phyloP scores from a whole-genome alignment of 2,797 vertebrate species.

The Kryptolebias ocellatus region DNA sequence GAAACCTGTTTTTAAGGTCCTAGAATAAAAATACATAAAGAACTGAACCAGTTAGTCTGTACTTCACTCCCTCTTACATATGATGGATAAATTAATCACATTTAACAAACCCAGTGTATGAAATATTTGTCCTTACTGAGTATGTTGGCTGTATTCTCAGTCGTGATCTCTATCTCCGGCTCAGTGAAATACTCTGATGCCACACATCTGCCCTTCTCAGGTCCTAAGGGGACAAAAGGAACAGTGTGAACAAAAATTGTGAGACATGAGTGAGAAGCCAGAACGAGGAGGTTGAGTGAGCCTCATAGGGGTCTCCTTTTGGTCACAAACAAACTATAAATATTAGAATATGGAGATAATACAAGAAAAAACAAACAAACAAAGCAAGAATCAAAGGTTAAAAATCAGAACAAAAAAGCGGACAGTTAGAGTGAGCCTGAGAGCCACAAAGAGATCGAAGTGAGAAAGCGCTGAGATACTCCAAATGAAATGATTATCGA shows the following conservation, averaged over 20 bases:
- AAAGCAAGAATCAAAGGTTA: conserved; percentile 1
- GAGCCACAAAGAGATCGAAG: background rate
- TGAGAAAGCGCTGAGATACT: background rate
- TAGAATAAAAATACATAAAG: too few species aligned
- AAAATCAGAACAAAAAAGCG: conserved; percentile 9
- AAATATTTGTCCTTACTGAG: conserved; percentile 81
- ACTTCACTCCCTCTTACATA: too few species aligned
- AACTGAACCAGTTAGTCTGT: too few species aligned
- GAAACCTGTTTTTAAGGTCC: too few species aligned
- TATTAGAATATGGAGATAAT: conserved; percentile 13
- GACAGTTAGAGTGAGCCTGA: background rate
- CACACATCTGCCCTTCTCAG: conserved; percentile 85
- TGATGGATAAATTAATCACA: background rate
- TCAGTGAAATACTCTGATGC: conserved; percentile 90
- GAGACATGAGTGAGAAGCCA: background rate
- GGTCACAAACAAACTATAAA: conserved; percentile 4
- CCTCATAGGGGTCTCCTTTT: background rate
- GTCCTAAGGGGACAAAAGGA: conserved; percentile 52
- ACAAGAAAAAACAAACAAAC: background rate
- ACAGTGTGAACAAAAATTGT: background rate
- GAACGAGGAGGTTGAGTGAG: too few species aligned
- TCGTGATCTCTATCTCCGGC: conserved; percentile 89
- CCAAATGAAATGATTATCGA: background rate
- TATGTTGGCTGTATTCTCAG: conserved; percentile 92
- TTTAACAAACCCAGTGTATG: too few species aligned